Base-by-base conservation (phyloP, 35 echinoderm and acorn worm genomes). In the Eucidaris tribuloides region DNA sequence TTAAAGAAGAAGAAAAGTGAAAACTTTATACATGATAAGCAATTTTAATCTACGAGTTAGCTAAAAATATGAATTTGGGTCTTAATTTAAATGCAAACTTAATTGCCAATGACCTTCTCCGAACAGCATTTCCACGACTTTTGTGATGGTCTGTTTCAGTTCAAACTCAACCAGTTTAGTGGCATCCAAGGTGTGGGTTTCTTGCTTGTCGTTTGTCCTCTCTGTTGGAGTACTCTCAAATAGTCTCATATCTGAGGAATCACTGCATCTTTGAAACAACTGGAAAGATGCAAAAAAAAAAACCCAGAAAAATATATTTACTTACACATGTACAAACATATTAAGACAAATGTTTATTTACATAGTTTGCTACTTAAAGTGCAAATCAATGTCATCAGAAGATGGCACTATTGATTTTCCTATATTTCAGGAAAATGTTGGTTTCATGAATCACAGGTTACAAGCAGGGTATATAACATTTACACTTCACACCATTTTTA, bases 91-190 rank as follows among this genome's bases (percentile, higher is more conserved):
- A n/a, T n/a, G n/a, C n/a, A n/a, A n/a, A n/a, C n/a, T 33, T 38
- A 13, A n/a, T n/a, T n/a, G n/a, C n/a, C n/a, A n/a, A n/a, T n/a
- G 58, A 99, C 96, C 96, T 71, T 93, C 42, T 54, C 96, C 91
- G 87, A 99, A 99, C 15, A 99, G 80, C 76, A 90, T 58, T 68
- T 87, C 79, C n/a, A 83, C 76, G 17, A 87, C 79, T 28, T 58
- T 86, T 24, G 71, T 84, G 34, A 99, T 79, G 1, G 89, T 85
- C 17, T 86, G 60, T 65, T 99, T 99, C 4, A 99, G 80, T 45
- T 99, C 77, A 83, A 81, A 86, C 65, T 99, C 94, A 9, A 99
- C 63, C 28, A 86, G 68, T 49, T 90, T 99, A 3, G 89, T 87
- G 31, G 96, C 90, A 45, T 93, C 86, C 42, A 93, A 36, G 0